Percentiles rank a stretch among this genome's conserved stretches.
Evolutionary conservation across 2,888 invertebrate species (phyloP).

Genomic region (Busseola fusca): DNA sequence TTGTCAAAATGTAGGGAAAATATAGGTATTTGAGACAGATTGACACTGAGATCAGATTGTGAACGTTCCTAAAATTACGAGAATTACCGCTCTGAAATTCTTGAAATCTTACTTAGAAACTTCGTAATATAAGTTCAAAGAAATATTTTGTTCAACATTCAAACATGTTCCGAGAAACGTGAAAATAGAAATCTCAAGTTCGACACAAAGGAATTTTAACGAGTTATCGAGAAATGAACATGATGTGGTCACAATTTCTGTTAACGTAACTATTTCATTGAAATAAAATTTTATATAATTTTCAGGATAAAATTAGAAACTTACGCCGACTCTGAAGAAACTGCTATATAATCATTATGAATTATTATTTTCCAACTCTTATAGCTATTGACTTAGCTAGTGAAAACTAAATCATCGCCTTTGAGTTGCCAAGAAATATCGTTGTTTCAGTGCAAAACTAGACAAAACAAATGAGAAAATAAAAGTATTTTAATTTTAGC

Average conservation of each 20-base stretch:
- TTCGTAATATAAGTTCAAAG: not conserved
- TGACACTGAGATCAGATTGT: no score
- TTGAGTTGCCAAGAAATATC: no score
- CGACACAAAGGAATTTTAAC: conserved; percentile 6
- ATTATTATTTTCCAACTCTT: not conserved
- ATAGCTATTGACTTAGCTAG: not conserved
- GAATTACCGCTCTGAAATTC: not conserved
- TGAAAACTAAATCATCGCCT: no score
- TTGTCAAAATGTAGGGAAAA: no score
- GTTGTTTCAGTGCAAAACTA: no score
- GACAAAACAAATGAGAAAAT: not conserved
- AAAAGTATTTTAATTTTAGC: not conserved
- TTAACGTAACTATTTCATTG: not conserved
- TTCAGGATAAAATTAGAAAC: not conserved
- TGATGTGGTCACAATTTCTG: not conserved
- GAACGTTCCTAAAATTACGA: no score
- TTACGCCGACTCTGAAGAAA: not conserved
- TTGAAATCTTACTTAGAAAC: not conserved
- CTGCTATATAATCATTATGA: not conserved
- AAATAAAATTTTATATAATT: not conserved
- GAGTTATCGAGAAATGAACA: not conserved
- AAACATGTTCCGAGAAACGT: not conserved
- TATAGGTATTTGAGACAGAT: no score
- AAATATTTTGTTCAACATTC: not conserved
- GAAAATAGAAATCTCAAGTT: not conserved